Evolutionary conservation across 2,797 vertebrate species (phyloP).

Genomic region (Bradypodion ventrale): DNA sequence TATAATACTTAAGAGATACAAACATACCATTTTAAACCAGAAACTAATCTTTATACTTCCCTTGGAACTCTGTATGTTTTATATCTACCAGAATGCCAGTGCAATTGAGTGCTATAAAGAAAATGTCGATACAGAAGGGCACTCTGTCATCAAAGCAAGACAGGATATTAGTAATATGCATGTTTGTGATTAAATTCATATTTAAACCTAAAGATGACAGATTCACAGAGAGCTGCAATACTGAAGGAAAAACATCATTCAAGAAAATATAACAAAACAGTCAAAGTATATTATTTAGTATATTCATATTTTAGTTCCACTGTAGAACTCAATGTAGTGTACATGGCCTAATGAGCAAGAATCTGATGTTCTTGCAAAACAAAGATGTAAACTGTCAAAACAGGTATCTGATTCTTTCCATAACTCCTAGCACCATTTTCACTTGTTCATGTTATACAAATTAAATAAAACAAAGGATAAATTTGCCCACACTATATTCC

Average conservation of each 20-base stretch:
- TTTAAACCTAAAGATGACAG: constrained; percentile 5
- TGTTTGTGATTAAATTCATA: neutral
- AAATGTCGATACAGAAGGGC: neutral
- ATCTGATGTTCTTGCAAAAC: neutral
- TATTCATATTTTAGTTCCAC: neutral
- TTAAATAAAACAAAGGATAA: neutral
- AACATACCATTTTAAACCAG: neutral
- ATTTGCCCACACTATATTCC: too few species aligned
- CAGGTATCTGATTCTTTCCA: neutral
- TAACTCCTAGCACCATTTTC: neutral
- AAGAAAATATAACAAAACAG: neutral
- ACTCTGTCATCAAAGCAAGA: neutral
- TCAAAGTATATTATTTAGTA: neutral
- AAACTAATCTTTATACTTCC: neutral
- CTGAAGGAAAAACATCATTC: neutral
- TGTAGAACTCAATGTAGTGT: neutral
- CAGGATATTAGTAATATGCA: neutral
- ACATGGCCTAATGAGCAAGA: neutral
- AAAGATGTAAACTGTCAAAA: neutral
- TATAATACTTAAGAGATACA: neutral
- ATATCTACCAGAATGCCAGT: neutral
- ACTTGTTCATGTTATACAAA: neutral
- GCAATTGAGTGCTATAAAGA: neutral
- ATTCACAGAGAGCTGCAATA: neutral
- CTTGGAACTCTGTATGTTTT: neutral